Evolutionary conservation across 92 coral and sea anemone genomes (phyloP), one percentile per base, ranked within the genome.

Genomic region (Parazoanthus darwini): DNA sequence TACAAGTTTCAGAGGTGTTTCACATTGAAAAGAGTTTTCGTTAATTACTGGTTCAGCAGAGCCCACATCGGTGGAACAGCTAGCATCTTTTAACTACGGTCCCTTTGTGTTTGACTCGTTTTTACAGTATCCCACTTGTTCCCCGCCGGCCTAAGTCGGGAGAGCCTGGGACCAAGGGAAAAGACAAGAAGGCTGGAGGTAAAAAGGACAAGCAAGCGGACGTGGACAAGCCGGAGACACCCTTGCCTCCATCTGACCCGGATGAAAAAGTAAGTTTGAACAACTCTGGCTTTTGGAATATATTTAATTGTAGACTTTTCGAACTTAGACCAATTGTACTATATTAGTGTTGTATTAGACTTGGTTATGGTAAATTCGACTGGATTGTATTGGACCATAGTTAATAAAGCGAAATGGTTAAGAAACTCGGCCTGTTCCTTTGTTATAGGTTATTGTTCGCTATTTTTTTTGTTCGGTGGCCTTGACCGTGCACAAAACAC

Each of bases 61-160:
- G 20, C 59, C 59, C 59, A 11, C 59, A 13, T 54, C 33, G 33
- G 59, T 54, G 9, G 59, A 54, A 3, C 3, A 0, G 3, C 59
- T 15, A 54, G 3, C 20, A 36, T 14, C 43, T 2, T 35, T 20
- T 23, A 14, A 23, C 25, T 77, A 37, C 33, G 26, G 10, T 43
- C n/a, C 23, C 29, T 18, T 7, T 78, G 37, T 23, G 35, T 78
- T 78, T 50, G 38, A 22, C 22, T 38, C 75, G 22, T 75, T 9
- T 48, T 23, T 38, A 6, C 84, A 97, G 99, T 38, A 97, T 97
- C n/a, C 99, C 99, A 23, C 92, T 97, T 66, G 99, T 97, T 25
- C 98, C 99, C 65, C 98, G 99, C 23, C 97, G 99, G 51, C 99
- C 99, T 35, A 97, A 95, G 90, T 97, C 99, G 23, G 98, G 98